Base-by-base conservation (phyloP, 2,888 invertebrate genomes). In the Hyposoter dolosus region DNA sequence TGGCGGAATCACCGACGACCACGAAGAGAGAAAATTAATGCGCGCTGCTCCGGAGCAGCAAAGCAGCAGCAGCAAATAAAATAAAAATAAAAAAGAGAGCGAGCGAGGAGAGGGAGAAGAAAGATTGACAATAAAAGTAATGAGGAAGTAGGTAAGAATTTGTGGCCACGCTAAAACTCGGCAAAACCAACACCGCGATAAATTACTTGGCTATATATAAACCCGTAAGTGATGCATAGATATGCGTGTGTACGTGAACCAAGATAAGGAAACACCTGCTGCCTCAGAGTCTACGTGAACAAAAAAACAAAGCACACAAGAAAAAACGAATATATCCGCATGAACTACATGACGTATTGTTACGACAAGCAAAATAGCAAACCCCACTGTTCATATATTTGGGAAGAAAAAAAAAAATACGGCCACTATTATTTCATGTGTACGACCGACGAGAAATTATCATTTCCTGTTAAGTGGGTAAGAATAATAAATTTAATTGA, bases 1-100 rank as follows among this genome's bases (percentile, higher is more conserved):
- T 1, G 40, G 40, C 40, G 78, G 75, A 86, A 86, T 79, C 78
- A 82, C 75, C 84, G 56, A 19, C 68, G 75, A 28, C 74, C 71
- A 75, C 77, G 68, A 81, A 77, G 72, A 83, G 47, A 66, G 56
- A 68, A 23, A 75, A 79, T 65, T 69, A 71, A 75, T 65, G 69
- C 65, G 63, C 15, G 40, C 10, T 40, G 9, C 40, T 40, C 40
- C 40, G 1, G 40, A 40, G 40, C 28, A 5, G 56, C 9, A 7
- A 40, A 40, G 10, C 35, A 40, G 40, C 7, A 40, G 40, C 40
- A 76, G 65, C 65, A 45, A 66, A 71, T 79, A 53, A 79, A 79
- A 60, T 50, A n/a, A 19, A 50, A 12, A 9, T 28, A 56, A 35
- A 32, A 28, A 28, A 28, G 10, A 7, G 28, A 32, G 17, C 23